phyloP scores from a whole-genome alignment of 2,888 invertebrate species.

The Drosophila ustulata region DNA sequence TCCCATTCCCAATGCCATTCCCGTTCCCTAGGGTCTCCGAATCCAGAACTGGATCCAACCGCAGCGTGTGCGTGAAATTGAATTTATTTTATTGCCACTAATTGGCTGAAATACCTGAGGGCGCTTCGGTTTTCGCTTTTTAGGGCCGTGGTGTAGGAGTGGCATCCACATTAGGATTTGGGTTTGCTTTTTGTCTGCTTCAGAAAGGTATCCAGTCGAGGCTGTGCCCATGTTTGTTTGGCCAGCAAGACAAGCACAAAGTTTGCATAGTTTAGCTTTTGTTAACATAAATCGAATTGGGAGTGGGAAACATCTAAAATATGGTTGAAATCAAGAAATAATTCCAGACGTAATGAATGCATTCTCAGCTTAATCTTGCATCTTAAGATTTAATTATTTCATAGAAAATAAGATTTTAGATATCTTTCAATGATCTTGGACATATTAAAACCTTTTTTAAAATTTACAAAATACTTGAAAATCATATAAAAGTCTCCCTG shows the following conservation, averaged over 20 bases:
- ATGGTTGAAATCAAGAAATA: background rate
- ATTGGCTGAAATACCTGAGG: constrained; percentile 83
- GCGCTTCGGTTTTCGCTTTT: constrained; percentile 47
- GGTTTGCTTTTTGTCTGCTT: background rate
- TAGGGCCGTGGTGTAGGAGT: constrained; percentile 30
- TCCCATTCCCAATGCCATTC: background rate
- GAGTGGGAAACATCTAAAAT: background rate
- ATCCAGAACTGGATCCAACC: constrained; percentile 55
- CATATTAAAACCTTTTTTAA: background rate
- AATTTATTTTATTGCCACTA: constrained; percentile 84
- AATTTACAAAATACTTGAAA: too few species aligned
- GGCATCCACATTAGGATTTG: background rate
- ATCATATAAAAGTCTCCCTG: too few species aligned
- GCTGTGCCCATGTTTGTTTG: constrained; percentile 21
- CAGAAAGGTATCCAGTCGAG: background rate
- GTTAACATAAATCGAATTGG: background rate
- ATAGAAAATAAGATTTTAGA: background rate
- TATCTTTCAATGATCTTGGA: background rate
- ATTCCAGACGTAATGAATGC: background rate
- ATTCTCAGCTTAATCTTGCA: background rate
- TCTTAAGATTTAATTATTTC: background rate
- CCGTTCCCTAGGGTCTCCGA: constrained; percentile 34
- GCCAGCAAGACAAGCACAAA: constrained; percentile 26
- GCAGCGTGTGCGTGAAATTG: constrained; percentile 78
- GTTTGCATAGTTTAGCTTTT: constrained; percentile 26